Percentiles rank a stretch among this genome's conserved stretches.
These are phyloP conservation scores for Erethizon dorsatum DNA, from an alignment of 2,797 vertebrate genomes.

Conservation along the genomic window DNA sequence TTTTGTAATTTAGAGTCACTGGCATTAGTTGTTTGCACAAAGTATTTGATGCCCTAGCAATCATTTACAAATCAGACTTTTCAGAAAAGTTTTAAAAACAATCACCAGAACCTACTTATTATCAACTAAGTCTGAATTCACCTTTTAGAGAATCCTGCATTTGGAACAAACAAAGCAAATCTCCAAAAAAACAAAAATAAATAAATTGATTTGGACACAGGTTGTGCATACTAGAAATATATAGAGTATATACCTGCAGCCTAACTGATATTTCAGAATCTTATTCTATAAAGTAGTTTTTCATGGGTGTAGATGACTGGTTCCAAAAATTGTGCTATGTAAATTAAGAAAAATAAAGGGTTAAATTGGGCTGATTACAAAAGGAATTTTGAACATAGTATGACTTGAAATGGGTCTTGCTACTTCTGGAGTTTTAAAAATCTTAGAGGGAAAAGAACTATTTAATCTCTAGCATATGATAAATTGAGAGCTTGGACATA, in stretches of 20 bases:
- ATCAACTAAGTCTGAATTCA: background rate
- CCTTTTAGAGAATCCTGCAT: background rate
- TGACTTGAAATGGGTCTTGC: slow-evolving; percentile 31
- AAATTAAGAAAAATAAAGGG: background rate
- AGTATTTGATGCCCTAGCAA: background rate
- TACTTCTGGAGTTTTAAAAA: slow-evolving; percentile 72
- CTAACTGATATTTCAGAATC: background rate
- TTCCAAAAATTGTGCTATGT: background rate
- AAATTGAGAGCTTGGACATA: slow-evolving; percentile 71
- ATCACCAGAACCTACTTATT: background rate
- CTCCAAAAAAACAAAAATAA: background rate
- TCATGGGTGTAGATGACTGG: background rate
- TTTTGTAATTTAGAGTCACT: background rate
- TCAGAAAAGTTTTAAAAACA: background rate
- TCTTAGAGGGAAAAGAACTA: slow-evolving; percentile 76
- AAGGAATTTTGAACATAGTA: background rate
- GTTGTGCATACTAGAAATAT: background rate
- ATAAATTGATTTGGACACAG: background rate
- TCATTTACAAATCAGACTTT: slow-evolving; percentile 9
- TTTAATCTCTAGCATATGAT: slow-evolving; percentile 72
- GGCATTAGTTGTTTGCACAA: background rate
- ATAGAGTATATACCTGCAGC: background rate
- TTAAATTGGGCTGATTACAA: background rate
- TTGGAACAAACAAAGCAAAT: background rate
- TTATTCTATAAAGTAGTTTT: background rate